A percentile compares a stretch with the other conserved stretches of the same genome.
Evolutionary conservation across 2,113 vertebrate genomes (phyloP).

Genomic region (Paradisaea rubra): DNA sequence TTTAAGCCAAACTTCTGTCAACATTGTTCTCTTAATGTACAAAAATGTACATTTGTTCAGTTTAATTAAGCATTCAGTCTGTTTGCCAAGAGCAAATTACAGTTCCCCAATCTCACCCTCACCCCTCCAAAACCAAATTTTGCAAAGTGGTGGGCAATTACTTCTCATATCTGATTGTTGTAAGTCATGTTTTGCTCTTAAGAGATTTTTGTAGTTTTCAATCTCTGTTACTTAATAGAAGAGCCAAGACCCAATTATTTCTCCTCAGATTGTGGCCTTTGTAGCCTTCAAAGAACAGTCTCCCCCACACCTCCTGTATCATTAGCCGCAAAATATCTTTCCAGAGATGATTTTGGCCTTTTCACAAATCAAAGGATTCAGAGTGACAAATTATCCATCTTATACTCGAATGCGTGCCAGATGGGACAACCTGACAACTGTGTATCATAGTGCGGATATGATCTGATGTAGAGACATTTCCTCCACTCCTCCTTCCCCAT

Average conservation of each 20-base stretch:
- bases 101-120: neutral
- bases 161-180: neutral
- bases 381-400: conserved; percentile 41
- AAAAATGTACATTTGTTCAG: conserved; percentile 56
- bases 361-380: conserved; percentile 38
- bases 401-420: neutral
- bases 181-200: conserved; percentile 20
- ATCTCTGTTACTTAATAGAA: conserved; percentile 7
- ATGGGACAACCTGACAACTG: conserved; percentile 22
- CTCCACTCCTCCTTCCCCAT: neutral
- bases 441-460: neutral
- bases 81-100: conserved; percentile 60
- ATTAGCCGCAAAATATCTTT: conserved; percentile 26
- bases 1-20: conserved; percentile 50
- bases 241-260: conserved; percentile 47
- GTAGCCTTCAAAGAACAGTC: conserved; percentile 30
- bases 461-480: neutral
- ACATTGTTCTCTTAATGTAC: conserved; percentile 23
- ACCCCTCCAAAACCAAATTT: conserved; percentile 47
- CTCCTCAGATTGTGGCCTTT: conserved; percentile 37
- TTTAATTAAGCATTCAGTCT: conserved; percentile 57
- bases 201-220: conserved; percentile 16
- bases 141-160: conserved; percentile 33
- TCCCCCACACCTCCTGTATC: conserved; percentile 29
- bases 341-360: conserved; percentile 27